A percentile compares a stretch with the other conserved stretches of the same genome.
Conservation (phyloP, 2,888 invertebrate genomes). For the Drosophila conformis region DNA sequence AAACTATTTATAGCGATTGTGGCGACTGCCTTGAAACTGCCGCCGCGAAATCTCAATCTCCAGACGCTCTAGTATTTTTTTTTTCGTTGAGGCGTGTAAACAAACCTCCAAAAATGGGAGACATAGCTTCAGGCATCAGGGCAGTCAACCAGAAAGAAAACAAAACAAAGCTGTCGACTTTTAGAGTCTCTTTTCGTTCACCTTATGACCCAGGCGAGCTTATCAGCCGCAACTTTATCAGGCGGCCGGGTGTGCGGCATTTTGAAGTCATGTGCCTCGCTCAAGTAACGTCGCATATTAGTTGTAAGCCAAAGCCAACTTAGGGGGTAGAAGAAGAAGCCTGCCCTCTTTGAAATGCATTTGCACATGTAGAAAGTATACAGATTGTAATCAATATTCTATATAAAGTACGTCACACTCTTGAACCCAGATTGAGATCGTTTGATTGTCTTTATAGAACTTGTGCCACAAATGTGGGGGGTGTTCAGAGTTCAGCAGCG, state of each 20-base stretch:
- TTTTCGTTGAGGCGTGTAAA: conserved; percentile 50
- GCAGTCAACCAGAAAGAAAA: conserved; percentile 13
- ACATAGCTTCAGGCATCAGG: neutral
- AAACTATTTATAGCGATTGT: conserved; percentile 49
- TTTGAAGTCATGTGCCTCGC: conserved; percentile 14
- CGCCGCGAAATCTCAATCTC: conserved; percentile 37
- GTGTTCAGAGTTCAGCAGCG: conserved; percentile 52
- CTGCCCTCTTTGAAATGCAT: neutral
- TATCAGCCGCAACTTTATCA: conserved; percentile 58
- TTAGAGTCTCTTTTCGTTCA: conserved; percentile 30
- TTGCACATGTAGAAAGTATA: neutral
- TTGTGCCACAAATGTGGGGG: conserved; percentile 8
- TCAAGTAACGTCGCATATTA: conserved; percentile 36
- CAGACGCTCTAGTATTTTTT: conserved; percentile 21
- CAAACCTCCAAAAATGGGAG: conserved; percentile 62
- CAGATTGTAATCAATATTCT: conserved; percentile 45
- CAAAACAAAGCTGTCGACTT: conserved; percentile 6
- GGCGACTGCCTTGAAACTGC: conserved; percentile 30
- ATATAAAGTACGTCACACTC: conserved; percentile 32
- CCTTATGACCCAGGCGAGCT: conserved; percentile 20
- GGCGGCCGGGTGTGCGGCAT: conserved; percentile 7
- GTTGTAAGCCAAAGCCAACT: conserved; percentile 9
- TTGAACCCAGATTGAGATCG: conserved; percentile 46
- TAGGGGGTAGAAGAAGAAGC: neutral
- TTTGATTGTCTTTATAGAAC: conserved; percentile 26